Base-by-base conservation (phyloP, 2,113 vertebrate genomes). In the Pteruthius melanotis region DNA sequence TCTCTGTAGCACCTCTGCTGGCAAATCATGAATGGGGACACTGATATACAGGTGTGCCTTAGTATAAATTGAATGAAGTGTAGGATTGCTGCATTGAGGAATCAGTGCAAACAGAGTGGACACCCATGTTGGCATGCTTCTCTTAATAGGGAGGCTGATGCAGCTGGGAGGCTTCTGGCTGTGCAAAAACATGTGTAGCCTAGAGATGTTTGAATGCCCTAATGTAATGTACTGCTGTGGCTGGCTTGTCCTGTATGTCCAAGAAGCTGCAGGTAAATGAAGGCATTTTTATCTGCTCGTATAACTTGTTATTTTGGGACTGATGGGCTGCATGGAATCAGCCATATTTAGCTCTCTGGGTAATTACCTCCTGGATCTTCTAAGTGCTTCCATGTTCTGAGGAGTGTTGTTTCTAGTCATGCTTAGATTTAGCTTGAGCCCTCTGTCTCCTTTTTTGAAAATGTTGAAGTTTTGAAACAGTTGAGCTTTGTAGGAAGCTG, bases 111-210 rank as follows among this genome's bases (percentile, higher is more conserved):
- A 33, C 47, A n/a, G n/a, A 28, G 10, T 75, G 44, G 63, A 37
- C 28, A 23, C 22, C 9, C 12, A 0, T 16, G 28, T 18, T 76
- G 31, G 12, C 1, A 0, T 64, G 28, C 31, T 45, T 87, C 44
- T 75, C 33, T 21, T 72, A 31, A 15, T 28, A 40, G 35, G 39
- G 65, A 52, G 31, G 24, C 5, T 9, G 39, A 12, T 87, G 82
- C 26, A 40, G 24, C 7, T 71, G 39, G 16, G n/a, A 65, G 28
- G 78, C 49, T 71, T 60, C 22, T 31, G 59, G 44, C 84, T 0
- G 1, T 69, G 82, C 17, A 44, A 49, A 49, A 83, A 44, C 39
- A 21, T 27, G 15, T 64, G 21, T 64, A 60, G 50, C 66, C 61
- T 65, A 12, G n/a, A 87, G 53, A 22, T 79, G 40, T 89, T 37